Evolutionary conservation across 2,797 vertebrate genomes (phyloP), one percentile per base, ranked within the genome.

Genomic region (Enteromius radiatus): DNA sequence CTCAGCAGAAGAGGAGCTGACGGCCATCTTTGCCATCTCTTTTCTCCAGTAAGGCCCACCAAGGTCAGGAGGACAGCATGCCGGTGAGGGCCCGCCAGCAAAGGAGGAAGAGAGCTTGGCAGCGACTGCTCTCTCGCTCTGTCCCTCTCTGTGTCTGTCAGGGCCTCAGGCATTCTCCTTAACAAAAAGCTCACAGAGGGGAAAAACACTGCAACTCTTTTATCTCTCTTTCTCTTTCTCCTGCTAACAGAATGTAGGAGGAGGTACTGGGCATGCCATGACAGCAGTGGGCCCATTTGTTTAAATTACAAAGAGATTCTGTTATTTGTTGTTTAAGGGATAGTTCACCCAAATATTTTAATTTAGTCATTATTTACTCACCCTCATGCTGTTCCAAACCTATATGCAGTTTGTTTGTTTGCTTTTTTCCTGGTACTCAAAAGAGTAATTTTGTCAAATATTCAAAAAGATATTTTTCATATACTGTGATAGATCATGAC

Each of bases 291-390:
- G 86, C 83, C 67, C 88, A 76, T 94, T 93, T 90, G 90, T 92
- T 93, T 92, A 87, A 90, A 85, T 87, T 86, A 90, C 90, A 86
- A 92, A 92, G 90, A 91, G 91, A 92, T 92, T 92, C 88, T 86
- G 90, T 87, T 86, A 83, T 86, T 89, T 89, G 41, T 65, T 92
- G 88, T 89, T 64, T 41, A 14, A 52, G 21, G 28, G 21, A 28
- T 8, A 65, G 43, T 49, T 41, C 43, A 1, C 41, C 43, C 61
- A 17, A 31, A 47, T 10, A 3, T 17, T 17, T 59, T 4, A 5
- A 75, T 65, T 65, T 38, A 3, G 64, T 65, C 33, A 36, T 75
- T 75, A 64, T 78, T 47, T 52, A 64, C 54, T 63, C 56, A 21
- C 15, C 38, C 15, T 63, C 38, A 76, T 76, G 74, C 41, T 3